phyloP scores from a whole-genome alignment of 1,140 invertebrate species.

The Callitettix versicolor region DNA sequence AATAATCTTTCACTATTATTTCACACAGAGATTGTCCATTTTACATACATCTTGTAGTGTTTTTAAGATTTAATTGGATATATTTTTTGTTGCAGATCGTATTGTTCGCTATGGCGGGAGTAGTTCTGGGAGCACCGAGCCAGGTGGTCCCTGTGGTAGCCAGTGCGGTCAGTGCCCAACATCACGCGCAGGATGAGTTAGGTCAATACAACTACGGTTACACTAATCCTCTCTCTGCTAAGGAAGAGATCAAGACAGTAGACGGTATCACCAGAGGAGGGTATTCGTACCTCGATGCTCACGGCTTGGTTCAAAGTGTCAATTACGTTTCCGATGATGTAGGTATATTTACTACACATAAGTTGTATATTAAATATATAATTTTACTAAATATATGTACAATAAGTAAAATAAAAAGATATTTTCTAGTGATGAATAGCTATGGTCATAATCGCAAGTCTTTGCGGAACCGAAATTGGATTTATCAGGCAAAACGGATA shows the following conservation, averaged over 20 bases:
- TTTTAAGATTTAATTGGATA: too few species aligned
- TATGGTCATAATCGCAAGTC: too few species aligned
- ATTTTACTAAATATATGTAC: too few species aligned
- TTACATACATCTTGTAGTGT: too few species aligned
- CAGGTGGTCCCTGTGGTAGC: slow-evolving; percentile 27
- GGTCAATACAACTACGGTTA: slow-evolving; percentile 56
- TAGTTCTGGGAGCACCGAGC: slow-evolving; percentile 4
- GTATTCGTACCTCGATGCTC: slow-evolving; percentile 52
- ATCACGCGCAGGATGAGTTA: slow-evolving; percentile 49
- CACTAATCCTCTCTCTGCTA: slow-evolving; percentile 47
- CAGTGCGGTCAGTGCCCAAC: slow-evolving; percentile 27
- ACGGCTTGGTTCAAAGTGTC: slow-evolving; percentile 50
- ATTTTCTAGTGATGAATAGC: too few species aligned
- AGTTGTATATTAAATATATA: background rate
- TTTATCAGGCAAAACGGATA: too few species aligned
- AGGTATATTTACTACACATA: background rate
- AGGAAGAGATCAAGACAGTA: slow-evolving; percentile 45
- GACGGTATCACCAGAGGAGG: slow-evolving; percentile 54
- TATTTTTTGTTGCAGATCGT: too few species aligned
- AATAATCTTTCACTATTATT: too few species aligned
- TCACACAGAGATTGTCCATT: too few species aligned
- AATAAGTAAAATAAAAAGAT: too few species aligned
- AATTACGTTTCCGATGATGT: slow-evolving; percentile 46
- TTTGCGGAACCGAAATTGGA: too few species aligned
- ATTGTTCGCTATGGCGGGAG: background rate